Percentiles rank a stretch among this genome's conserved stretches.
These are phyloP conservation scores for Aplidium turbinatum DNA, from an alignment of 23 tunicate species.

Conservation along the genomic window DNA sequence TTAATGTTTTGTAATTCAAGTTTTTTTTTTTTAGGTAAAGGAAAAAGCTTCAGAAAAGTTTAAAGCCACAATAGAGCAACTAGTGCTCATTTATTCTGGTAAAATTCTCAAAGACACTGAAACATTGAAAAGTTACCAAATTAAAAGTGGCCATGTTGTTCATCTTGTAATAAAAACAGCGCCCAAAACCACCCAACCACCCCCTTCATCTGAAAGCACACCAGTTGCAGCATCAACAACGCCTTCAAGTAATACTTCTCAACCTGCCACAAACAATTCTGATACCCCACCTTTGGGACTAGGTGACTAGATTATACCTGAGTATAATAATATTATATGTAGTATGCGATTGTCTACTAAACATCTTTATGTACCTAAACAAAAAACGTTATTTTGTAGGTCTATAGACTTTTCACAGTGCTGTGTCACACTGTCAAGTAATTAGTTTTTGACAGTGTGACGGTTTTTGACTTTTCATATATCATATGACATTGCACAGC, in stretches of 20 bases:
- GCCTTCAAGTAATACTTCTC: slow-evolving; percentile 1
- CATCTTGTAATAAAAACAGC: slow-evolving; percentile 89
- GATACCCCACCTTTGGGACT: slow-evolving; percentile 27
- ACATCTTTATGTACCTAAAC: too few species aligned
- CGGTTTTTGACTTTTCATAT: too few species aligned
- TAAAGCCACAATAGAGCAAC: slow-evolving; percentile 62
- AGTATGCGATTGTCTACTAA: too few species aligned
- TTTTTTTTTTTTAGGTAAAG: slow-evolving; percentile 38
- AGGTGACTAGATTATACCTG: too few species aligned
- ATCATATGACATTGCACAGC: too few species aligned
- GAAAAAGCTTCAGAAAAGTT: slow-evolving; percentile 67
- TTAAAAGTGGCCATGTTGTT: slow-evolving; percentile 81
- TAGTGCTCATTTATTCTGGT: slow-evolving; percentile 98
- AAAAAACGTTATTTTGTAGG: too few species aligned
- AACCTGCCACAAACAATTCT: background rate
- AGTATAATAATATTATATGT: too few species aligned
- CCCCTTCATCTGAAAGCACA: slow-evolving; percentile 6
- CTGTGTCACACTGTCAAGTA: too few species aligned
- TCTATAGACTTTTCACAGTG: too few species aligned
- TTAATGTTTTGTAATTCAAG: too few species aligned
- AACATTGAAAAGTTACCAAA: slow-evolving; percentile 58
- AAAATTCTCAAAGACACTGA: slow-evolving; percentile 95
- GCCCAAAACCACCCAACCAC: slow-evolving; percentile 13
- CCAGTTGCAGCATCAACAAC: slow-evolving; percentile 1
- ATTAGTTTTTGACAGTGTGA: too few species aligned